phyloP scores from a whole-genome alignment of 2,888 invertebrate species.

The Baronia brevicornis region DNA sequence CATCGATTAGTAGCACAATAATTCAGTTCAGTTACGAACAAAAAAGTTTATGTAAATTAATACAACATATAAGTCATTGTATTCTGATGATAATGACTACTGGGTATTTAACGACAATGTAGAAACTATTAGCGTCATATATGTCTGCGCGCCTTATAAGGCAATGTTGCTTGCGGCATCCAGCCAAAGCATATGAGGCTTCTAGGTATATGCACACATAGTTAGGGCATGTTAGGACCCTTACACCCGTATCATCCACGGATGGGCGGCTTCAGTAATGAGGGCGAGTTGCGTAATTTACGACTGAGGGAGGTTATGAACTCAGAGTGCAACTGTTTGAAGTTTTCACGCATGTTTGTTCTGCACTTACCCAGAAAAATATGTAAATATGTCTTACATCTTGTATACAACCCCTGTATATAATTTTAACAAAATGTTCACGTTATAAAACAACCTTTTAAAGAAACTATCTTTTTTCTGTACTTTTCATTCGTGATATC shows the following conservation, averaged over 20 bases:
- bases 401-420: too few relatives aligned
- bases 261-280: constrained; percentile 61
- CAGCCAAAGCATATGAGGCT: constrained; percentile 18
- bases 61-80: too few relatives aligned
- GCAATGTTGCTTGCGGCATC: constrained; percentile 9
- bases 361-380: constrained; percentile 26
- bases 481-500: too few relatives aligned
- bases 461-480: too few relatives aligned
- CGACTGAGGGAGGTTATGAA: constrained; percentile 44
- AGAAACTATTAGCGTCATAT: too few relatives aligned
- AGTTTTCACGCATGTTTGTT: constrained; percentile 61
- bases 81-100: neutral
- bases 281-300: constrained; percentile 66
- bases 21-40: too few relatives aligned
- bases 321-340: constrained; percentile 63
- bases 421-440: too few relatives aligned
- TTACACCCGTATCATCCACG: constrained; percentile 46
- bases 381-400: too few relatives aligned
- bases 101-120: too few relatives aligned
- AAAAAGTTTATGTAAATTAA: too few relatives aligned
- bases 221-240: constrained; percentile 18
- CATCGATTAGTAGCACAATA: too few relatives aligned
- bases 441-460: too few relatives aligned
- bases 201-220: constrained; percentile 17
- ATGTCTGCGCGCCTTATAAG: neutral